Conservation (phyloP, 2,888 invertebrate genomes). For the Sarcophaga subvicina region DNA sequence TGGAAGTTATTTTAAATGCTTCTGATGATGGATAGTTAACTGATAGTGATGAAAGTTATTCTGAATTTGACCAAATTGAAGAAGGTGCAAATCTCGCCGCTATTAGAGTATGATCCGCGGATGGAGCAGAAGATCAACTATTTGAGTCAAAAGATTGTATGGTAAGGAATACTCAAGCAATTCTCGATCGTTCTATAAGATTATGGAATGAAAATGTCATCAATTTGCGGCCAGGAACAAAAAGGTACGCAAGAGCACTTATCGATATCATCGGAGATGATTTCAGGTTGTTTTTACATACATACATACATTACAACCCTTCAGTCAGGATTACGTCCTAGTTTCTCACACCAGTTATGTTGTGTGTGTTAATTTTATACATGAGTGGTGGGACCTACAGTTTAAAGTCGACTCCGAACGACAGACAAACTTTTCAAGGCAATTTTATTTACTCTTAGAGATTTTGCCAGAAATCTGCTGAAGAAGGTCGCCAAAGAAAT, state of each 20-base stretch:
- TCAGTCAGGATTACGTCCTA: too few relatives aligned
- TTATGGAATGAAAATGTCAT: neutral
- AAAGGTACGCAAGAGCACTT: conserved; percentile 12
- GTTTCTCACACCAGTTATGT: too few relatives aligned
- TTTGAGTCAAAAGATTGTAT: conserved; percentile 10
- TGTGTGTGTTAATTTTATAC: too few relatives aligned
- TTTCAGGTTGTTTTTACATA: conserved; percentile 5
- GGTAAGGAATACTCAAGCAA: conserved; percentile 5
- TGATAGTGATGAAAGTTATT: neutral
- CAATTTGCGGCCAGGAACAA: conserved; percentile 12
- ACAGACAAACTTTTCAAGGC: too few relatives aligned
- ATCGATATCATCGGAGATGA: neutral
- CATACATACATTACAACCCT: too few relatives aligned
- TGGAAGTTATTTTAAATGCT: too few relatives aligned
- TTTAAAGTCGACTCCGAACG: too few relatives aligned
- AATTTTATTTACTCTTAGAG: too few relatives aligned
- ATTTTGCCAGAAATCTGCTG: too few relatives aligned
- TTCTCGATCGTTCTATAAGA: neutral
- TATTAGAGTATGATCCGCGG: neutral
- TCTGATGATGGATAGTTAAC: too few relatives aligned
- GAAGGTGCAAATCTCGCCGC: neutral
- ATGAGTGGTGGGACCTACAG: too few relatives aligned
- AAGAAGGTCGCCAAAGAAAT: too few relatives aligned
- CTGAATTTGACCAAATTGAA: neutral
- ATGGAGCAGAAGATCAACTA: neutral